Percentiles rank a stretch among this genome's conserved stretches.
Evolutionary conservation across 2,797 vertebrate species (phyloP).

Genomic region (Enteromius radiatus): DNA sequence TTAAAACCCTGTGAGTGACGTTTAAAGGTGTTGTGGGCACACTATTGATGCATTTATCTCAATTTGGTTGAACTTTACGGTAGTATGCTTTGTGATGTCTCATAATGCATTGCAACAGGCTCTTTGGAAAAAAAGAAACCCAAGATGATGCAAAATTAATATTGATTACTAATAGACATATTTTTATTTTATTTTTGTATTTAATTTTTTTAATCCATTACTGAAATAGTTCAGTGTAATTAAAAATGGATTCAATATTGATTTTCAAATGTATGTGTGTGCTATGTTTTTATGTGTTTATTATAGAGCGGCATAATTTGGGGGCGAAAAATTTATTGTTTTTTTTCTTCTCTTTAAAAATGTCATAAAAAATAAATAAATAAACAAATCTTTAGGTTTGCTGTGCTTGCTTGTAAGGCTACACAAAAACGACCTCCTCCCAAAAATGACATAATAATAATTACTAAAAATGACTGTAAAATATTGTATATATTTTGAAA

Average conservation of each 20-base stretch:
- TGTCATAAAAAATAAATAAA: neutral
- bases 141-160: neutral
- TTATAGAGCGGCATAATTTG: neutral
- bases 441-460: neutral
- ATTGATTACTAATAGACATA: neutral
- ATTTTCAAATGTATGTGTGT: neutral
- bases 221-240: neutral
- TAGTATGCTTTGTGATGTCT: neutral
- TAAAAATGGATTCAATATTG: neutral
- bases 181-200: neutral
- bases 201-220: neutral
- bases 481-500: neutral
- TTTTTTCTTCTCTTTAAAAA: neutral
- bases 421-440: neutral
- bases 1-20: neutral
- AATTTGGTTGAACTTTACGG: neutral
- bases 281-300: neutral
- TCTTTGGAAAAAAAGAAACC: neutral
- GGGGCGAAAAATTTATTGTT: fast-evolving
- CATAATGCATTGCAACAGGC: neutral
- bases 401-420: neutral
- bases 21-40: neutral
- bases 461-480: neutral
- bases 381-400: neutral
- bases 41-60: neutral